Conservation (phyloP, 1,140 invertebrate species). For the Bactericera cockerelli region DNA sequence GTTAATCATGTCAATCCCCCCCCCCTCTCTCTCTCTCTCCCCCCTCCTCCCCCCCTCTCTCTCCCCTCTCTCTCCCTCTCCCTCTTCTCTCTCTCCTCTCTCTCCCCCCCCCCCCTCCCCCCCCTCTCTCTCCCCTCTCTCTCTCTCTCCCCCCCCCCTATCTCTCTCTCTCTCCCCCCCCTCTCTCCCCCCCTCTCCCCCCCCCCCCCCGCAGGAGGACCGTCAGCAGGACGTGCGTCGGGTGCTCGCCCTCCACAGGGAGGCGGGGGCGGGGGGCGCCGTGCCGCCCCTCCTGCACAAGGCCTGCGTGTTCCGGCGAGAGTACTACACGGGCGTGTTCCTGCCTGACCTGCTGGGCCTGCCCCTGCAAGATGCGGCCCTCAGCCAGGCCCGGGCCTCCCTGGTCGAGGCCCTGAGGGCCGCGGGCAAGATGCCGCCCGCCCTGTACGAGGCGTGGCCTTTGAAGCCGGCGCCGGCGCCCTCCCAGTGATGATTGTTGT, state of each 20-base stretch:
- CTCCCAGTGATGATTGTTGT: too few species aligned
- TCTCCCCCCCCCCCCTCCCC: not conserved
- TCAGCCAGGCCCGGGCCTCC: too few species aligned
- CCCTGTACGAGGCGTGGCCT: too few species aligned
- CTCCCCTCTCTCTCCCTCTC: too few species aligned
- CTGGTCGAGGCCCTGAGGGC: too few species aligned
- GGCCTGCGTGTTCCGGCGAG: not conserved
- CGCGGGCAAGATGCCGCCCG: too few species aligned
- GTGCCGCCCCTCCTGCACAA: not conserved
- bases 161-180: not conserved
- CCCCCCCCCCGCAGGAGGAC: not conserved
- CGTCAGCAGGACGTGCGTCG: not conserved
- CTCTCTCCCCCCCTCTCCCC: not conserved
- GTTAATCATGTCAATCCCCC: too few species aligned
- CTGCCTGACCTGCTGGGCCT: not conserved
- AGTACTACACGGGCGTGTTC: not conserved
- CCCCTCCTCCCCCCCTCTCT: too few species aligned
- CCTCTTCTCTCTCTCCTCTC: too few species aligned
- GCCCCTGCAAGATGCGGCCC: not conserved
- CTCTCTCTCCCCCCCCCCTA: not conserved
- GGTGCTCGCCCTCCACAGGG: not conserved
- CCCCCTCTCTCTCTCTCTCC: too few species aligned
- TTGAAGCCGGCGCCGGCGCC: too few species aligned
- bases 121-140: too few species aligned
- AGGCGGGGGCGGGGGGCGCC: not conserved